Evolutionary conservation across 2,113 vertebrate genomes (phyloP), one percentile per base, ranked within the genome.

Genomic region (Hippocampus barbouri): DNA sequence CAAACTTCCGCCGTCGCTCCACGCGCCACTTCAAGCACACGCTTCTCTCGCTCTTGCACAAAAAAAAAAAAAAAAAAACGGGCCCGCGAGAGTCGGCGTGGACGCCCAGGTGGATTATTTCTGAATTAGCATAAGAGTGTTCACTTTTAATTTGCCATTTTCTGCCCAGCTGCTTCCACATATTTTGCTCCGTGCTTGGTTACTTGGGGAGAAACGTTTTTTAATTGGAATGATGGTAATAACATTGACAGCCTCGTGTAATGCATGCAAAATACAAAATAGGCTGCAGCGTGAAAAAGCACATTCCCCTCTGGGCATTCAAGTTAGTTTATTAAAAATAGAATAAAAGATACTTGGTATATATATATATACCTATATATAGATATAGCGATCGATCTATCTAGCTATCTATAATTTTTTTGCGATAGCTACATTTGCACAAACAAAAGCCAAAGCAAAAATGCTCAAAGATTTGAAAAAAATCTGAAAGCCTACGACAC

Each of bases 91-190:
- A 75, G n/a, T 51, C 30, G 23, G 21, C 30, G n/a, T 53, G 43
- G 68, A 75, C 78, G 70, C 20, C 11, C 82, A 89, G 83, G 86
- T 86, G 85, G 73, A 82, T 83, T 84, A 83, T 85, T 84, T 82
- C 81, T 78, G 72, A 83, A 89, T 90, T 86, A 83, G 80, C 86
- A 83, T 86, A 85, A 81, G 77, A 87, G 83, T 86, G 85, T 86
- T 89, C 76, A 83, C 62, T 88, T 90, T 86, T 89, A 86, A 87
- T 87, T 84, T 86, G 69, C 79, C 80, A 89, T 91, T 89, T 90
- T 91, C 83, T 89, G 89, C 86, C 74, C 83, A 89, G 85, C 72
- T 83, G 86, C 82, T 66, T 73, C 72, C 69, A 66, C 72, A 79
- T 83, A 72, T 73, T 79, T 27, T 78, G 61, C 45, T 78, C 18